Evolutionary conservation across 2,797 vertebrate genomes (phyloP), one percentile per base, ranked within the genome.

Genomic region (Periparus ater): DNA sequence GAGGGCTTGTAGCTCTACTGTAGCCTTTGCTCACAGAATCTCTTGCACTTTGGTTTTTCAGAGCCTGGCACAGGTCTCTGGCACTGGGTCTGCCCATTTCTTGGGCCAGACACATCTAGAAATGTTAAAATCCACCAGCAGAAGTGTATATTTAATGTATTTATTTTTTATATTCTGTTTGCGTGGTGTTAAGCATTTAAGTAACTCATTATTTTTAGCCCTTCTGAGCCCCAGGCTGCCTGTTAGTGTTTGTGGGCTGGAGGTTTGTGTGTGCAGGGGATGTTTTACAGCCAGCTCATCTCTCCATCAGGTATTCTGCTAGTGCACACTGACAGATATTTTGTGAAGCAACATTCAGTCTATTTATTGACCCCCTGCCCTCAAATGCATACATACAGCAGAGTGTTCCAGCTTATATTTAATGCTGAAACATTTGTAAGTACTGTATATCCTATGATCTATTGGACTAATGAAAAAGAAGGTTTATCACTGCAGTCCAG

Each of bases 401-500:
- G 73, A 93, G 68, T 60, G 23, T 79, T 90, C 53, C 72, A 48
- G 95, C 88, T 96, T 95, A 88, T 91, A 95, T 96, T 97, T 97
- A 97, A 95, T 90, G 68, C 88, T 70, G 94, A 89, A 97, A 94
- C 93, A 94, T 97, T 97, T 95, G 96, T 95, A 96, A 97, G 93
- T 96, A 91, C 93, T 96, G 93, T 96, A 96, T 97, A 97, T 97
- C 96, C 97, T 95, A 95, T 97, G 97, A 97, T 97, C 97, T 97
- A 97, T 97, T 97, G 96, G 94, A 95, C 96, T 97, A 97, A 97
- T 97, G 97, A 97, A 97, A 97, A 97, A 97, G 95, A 88, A 97
- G 92, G 96, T 97, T 97, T 97, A 97, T 97, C 97, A 97, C 95
- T 90, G 95, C 95, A 95, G 95, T 96, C 97, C 97, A 97, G 97